phyloP scores from a whole-genome alignment of 2,888 invertebrate genomes.

The Poecilobothrus nobilitatus region DNA sequence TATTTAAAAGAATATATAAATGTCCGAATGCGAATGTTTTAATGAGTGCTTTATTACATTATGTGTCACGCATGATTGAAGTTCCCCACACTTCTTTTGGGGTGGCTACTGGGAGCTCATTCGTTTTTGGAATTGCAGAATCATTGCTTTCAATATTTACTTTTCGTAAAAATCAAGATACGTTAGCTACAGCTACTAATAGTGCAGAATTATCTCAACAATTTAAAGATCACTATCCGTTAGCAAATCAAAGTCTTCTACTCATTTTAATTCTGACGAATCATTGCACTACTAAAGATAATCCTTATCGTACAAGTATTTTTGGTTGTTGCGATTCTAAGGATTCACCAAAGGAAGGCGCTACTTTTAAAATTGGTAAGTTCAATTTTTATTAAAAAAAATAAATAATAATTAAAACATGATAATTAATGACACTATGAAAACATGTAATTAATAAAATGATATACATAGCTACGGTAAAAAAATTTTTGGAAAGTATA shows the following conservation, averaged over 20 bases:
- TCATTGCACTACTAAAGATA: slow-evolving; percentile 72
- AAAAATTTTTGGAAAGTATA: too few species aligned
- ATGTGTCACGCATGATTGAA: slow-evolving; percentile 56
- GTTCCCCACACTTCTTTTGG: slow-evolving; percentile 64
- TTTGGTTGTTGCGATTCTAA: slow-evolving; percentile 73
- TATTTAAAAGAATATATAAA: slow-evolving; percentile 45
- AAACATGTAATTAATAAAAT: too few species aligned
- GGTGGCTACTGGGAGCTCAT: slow-evolving; percentile 60
- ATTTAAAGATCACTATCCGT: slow-evolving; percentile 55
- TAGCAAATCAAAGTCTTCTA: slow-evolving; percentile 86
- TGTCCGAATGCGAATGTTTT: slow-evolving; percentile 47
- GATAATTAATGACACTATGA: too few species aligned
- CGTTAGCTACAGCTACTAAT: slow-evolving; percentile 33
- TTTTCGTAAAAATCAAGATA: slow-evolving; percentile 48
- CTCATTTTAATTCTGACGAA: slow-evolving; percentile 81
- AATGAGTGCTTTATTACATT: slow-evolving; percentile 69
- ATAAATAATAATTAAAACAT: too few species aligned
- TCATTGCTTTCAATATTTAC: slow-evolving; percentile 71
- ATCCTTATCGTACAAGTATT: slow-evolving; percentile 80
- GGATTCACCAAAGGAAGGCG: slow-evolving; percentile 54
- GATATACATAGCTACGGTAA: too few species aligned
- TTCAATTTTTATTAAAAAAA: too few species aligned
- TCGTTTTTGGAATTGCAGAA: slow-evolving; percentile 67
- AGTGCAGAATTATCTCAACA: slow-evolving; percentile 45
- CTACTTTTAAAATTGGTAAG: slow-evolving; percentile 52